These are phyloP conservation scores for Microcebus murinus DNA, from an alignment of 2,113 vertebrate species.

Conservation along the genomic window DNA sequence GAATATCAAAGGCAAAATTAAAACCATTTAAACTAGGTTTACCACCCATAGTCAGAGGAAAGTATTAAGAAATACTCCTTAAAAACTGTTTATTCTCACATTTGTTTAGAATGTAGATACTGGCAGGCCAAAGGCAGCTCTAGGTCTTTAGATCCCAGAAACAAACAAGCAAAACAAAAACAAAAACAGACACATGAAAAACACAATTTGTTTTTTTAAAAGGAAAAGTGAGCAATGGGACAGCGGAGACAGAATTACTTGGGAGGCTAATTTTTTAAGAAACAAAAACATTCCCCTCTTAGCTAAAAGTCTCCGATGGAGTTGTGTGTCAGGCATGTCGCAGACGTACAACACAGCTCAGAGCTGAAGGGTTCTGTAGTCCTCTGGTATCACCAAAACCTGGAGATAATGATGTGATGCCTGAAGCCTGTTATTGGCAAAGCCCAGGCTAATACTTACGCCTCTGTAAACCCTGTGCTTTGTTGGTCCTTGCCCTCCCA, in stretches of 20 bases:
- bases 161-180: background rate
- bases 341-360: background rate
- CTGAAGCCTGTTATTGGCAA: background rate
- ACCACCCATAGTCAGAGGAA: constrained; percentile 8
- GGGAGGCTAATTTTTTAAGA: background rate
- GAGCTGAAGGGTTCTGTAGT: background rate
- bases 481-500: background rate
- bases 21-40: constrained; percentile 39
- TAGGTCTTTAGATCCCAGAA: background rate
- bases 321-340: background rate
- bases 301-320: background rate
- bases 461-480: background rate
- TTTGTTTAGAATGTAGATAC: background rate
- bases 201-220: background rate
- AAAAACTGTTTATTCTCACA: background rate
- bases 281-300: background rate
- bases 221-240: background rate
- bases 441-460: background rate
- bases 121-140: background rate
- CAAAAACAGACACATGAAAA: background rate
- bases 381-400: background rate
- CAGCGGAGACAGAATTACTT: background rate
- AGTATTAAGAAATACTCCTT: background rate
- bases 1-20: constrained; percentile 46
- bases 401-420: background rate